phyloP scores from a whole-genome alignment of 2,797 vertebrate genomes.

The Bradypodion pumilum region DNA sequence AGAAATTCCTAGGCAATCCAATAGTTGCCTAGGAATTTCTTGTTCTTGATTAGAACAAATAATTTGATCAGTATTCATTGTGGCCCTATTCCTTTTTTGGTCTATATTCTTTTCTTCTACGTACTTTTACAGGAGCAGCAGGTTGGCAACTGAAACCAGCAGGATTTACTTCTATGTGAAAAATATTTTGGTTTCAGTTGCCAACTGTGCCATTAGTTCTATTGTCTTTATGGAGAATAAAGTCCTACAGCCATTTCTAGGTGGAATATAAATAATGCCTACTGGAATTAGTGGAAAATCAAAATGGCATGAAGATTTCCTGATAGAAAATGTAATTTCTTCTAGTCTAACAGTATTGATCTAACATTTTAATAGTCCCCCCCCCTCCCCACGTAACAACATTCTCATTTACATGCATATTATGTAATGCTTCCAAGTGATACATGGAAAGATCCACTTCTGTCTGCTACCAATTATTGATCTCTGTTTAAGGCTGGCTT shows the following conservation, averaged over 20 bases:
- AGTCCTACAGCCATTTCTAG: slow-evolving; percentile 19
- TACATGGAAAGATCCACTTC: slow-evolving; percentile 63
- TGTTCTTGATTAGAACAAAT: too few relatives aligned
- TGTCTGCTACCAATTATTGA: slow-evolving; percentile 70
- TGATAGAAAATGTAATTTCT: slow-evolving; percentile 61
- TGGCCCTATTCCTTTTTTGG: background rate
- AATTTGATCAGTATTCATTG: too few relatives aligned
- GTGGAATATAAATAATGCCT: slow-evolving; percentile 53
- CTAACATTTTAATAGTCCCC: slow-evolving; percentile 63
- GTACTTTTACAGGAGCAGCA: background rate
- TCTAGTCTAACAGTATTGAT: slow-evolving; percentile 64
- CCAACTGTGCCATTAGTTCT: background rate
- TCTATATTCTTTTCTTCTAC: background rate
- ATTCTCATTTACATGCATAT: slow-evolving; percentile 71
- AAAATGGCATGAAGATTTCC: slow-evolving; percentile 57
- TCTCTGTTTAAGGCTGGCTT: slow-evolving; percentile 69
- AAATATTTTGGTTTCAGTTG: background rate
- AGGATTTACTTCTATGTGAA: background rate
- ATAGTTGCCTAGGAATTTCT: too few relatives aligned
- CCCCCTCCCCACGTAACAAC: slow-evolving; percentile 62
- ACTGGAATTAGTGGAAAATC: slow-evolving; percentile 52
- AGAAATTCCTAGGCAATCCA: too few relatives aligned
- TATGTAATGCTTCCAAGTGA: slow-evolving; percentile 67
- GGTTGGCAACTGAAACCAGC: slow-evolving; percentile 3
- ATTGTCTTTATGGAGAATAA: slow-evolving; percentile 34